Conservation (phyloP, 2,888 invertebrate species). For the Tiliacea citrago region DNA sequence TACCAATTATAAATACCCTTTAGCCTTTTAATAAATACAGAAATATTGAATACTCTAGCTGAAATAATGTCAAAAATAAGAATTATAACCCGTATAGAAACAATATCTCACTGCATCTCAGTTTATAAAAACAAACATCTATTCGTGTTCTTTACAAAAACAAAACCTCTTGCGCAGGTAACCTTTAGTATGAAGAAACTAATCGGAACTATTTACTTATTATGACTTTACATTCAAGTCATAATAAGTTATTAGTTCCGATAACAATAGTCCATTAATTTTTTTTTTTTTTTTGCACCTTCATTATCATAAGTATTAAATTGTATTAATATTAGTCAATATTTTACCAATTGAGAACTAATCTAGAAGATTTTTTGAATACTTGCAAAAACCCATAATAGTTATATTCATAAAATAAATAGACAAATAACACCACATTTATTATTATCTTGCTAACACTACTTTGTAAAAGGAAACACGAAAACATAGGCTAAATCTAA, state of each 20-base stretch:
- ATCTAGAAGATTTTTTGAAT: not conserved
- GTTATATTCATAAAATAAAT: not conserved
- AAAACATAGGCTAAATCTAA: constrained; percentile 15
- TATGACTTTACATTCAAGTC: too few relatives aligned
- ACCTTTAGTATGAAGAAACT: not conserved
- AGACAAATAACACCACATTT: not conserved
- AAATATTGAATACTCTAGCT: not conserved
- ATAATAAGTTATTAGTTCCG: not conserved
- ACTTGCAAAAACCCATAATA: not conserved
- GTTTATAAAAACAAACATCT: not conserved
- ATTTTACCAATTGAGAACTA: not conserved
- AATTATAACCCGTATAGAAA: not conserved
- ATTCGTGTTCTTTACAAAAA: not conserved
- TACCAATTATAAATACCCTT: too few relatives aligned
- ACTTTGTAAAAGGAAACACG: constrained; percentile 20
- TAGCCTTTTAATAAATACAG: not conserved
- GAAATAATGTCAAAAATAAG: not conserved
- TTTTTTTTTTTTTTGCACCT: not conserved
- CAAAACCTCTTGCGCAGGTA: not conserved
- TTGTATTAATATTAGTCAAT: not conserved
- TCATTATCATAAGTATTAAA: not conserved
- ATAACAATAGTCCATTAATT: constrained; percentile 10
- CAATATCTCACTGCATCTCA: not conserved
- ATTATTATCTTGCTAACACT: not conserved
- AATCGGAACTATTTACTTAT: too few relatives aligned